Percentiles rank a stretch among this genome's conserved stretches.
Conservation (phyloP, 2,797 vertebrate species). For the Sebastes trivittatus region DNA sequence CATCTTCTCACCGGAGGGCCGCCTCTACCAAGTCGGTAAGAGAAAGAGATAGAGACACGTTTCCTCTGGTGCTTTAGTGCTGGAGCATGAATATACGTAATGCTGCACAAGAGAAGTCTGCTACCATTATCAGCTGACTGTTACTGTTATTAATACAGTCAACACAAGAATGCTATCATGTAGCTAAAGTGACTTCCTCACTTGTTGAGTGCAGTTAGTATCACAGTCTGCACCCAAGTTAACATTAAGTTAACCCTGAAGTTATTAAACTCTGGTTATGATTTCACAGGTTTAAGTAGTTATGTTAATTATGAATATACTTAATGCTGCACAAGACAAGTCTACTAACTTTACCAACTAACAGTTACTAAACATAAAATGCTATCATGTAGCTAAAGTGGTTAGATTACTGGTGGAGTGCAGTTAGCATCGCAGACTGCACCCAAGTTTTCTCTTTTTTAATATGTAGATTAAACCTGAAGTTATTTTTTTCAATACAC, state of each 20-base stretch:
- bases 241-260: too few relatives aligned
- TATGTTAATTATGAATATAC: too few relatives aligned
- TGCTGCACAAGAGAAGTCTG: background rate
- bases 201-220: background rate
- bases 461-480: background rate
- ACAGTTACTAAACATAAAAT: too few relatives aligned
- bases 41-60: slow-evolving; percentile 57
- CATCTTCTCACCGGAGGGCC: slow-evolving; percentile 86
- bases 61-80: background rate
- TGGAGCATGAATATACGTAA: accelerated
- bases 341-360: too few relatives aligned
- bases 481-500: background rate
- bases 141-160: background rate
- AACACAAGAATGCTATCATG: background rate
- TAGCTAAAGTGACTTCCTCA: background rate
- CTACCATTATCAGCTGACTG: accelerated
- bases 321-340: too few relatives aligned
- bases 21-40: slow-evolving; percentile 87
- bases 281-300: too few relatives aligned
- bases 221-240: background rate
- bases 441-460: too few relatives aligned
- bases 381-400: too few relatives aligned
- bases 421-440: too few relatives aligned
- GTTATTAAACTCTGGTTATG: too few relatives aligned
- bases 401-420: too few relatives aligned